These are phyloP conservation scores for Caenorhabditis uteleia DNA, from an alignment of 2,888 invertebrate genomes.

Conservation along the genomic window DNA sequence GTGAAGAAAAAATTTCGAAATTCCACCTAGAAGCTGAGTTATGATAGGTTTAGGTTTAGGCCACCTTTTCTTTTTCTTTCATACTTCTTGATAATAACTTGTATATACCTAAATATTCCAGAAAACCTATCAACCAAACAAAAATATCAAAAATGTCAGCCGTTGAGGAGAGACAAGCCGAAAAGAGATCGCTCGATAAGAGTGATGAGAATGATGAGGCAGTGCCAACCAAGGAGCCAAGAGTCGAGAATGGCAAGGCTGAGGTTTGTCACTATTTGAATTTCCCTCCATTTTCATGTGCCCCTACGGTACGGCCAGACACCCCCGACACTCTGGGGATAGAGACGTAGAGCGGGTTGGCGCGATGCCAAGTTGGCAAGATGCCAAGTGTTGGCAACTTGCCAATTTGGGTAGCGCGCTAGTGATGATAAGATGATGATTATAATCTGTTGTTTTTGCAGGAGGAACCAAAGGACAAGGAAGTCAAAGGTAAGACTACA, in stretches of 20 bases:
- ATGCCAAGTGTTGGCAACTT: constrained; percentile 8
- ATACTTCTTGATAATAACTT: neutral
- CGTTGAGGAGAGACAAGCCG: constrained; percentile 54
- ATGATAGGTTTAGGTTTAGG: neutral
- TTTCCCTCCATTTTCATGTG: neutral
- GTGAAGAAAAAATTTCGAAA: too few species aligned
- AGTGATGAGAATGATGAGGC: constrained; percentile 49
- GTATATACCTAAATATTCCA: constrained; percentile 10
- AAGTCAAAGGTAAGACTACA: constrained; percentile 37
- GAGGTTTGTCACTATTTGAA: constrained; percentile 32
- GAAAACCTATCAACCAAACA: constrained; percentile 4
- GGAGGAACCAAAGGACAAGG: constrained; percentile 44
- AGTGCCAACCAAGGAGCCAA: constrained; percentile 48
- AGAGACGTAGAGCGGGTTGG: constrained; percentile 4
- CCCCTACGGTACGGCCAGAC: neutral
- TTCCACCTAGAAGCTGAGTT: neutral
- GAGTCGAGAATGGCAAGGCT: constrained; percentile 50
- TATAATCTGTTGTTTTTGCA: constrained; percentile 27
- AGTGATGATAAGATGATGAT: neutral
- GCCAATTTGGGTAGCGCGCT: neutral
- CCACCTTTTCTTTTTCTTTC: neutral
- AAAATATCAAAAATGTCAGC: constrained; percentile 50
- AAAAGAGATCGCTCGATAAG: constrained; percentile 48
- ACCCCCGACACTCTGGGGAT: neutral
- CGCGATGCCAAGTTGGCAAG: constrained; percentile 1